phyloP scores from a whole-genome alignment of 2,797 vertebrate genomes.

The Numenius phaeopus region DNA sequence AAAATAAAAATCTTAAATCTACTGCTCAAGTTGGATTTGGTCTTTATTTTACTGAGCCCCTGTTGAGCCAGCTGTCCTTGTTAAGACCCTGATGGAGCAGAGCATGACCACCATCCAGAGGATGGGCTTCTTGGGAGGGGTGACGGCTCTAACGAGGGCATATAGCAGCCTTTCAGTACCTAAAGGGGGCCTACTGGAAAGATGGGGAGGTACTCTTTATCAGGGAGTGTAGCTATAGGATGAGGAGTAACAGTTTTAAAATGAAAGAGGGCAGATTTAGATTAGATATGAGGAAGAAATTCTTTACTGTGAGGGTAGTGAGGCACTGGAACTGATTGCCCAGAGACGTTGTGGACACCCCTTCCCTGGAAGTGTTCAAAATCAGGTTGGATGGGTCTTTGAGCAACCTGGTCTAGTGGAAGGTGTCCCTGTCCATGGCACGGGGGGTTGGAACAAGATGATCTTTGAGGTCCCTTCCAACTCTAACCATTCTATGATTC shows the following conservation, averaged over 20 bases:
- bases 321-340: not conserved
- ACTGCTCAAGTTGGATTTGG: not conserved
- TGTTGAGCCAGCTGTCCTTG: accelerated
- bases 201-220: not conserved
- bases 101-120: accelerated
- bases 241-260: not conserved
- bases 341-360: no score
- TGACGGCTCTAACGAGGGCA: not conserved
- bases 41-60: not conserved
- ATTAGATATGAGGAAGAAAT: not conserved
- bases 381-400: not conserved
- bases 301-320: not conserved
- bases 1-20: not conserved
- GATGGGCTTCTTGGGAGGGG: not conserved
- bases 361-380: no score
- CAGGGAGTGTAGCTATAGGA: not conserved
- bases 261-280: not conserved
- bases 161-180: not conserved
- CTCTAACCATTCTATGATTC: not conserved
- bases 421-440: not conserved
- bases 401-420: not conserved
- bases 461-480: not conserved
- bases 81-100: not conserved
- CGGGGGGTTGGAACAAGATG: not conserved
- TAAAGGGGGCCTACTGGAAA: not conserved